Percentiles rank a stretch among this genome's conserved stretches.
Evolutionary conservation across 2,113 vertebrate genomes (phyloP).

Genomic region (Caloenas nicobarica): DNA sequence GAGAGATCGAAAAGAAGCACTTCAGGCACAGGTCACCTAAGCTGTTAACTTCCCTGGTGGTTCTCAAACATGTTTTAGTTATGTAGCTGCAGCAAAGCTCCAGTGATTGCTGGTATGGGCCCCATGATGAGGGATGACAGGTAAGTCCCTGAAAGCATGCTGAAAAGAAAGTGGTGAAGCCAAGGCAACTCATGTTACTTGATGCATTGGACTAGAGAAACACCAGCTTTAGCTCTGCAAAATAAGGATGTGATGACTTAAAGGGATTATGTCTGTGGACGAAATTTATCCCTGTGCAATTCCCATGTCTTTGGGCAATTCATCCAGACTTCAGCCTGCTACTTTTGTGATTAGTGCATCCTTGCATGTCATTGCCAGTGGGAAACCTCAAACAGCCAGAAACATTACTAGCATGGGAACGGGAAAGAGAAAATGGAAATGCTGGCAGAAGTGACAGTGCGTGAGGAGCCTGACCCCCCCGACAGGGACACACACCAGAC

Average conservation of each 20-base stretch:
- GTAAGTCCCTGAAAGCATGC: not conserved
- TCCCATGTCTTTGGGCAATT: conserved; percentile 17
- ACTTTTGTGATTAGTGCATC: not conserved
- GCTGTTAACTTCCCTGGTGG: not conserved
- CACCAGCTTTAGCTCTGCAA: not conserved
- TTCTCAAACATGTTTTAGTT: not conserved
- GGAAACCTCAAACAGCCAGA: not conserved
- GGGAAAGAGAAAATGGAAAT: not conserved
- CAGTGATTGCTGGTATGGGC: fast-evolving
- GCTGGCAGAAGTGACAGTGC: not conserved
- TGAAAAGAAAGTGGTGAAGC: not conserved
- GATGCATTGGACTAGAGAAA: not conserved
- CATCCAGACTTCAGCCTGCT: not conserved
- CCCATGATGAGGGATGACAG: not conserved
- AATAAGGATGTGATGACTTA: conserved; percentile 4
- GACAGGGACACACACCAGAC: fast-evolving
- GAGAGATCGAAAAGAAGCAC: not conserved
- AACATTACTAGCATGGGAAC: fast-evolving
- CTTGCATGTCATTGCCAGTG: not conserved
- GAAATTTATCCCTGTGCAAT: conserved; percentile 28
- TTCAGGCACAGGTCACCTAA: not conserved
- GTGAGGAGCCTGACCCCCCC: fast-evolving
- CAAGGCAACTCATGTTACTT: not conserved
- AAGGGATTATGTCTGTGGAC: conserved; percentile 25
- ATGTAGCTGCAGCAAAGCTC: not conserved